Evolutionary conservation across 2,888 invertebrate genomes (phyloP).

Genomic region (Choristoneura rosaceana): DNA sequence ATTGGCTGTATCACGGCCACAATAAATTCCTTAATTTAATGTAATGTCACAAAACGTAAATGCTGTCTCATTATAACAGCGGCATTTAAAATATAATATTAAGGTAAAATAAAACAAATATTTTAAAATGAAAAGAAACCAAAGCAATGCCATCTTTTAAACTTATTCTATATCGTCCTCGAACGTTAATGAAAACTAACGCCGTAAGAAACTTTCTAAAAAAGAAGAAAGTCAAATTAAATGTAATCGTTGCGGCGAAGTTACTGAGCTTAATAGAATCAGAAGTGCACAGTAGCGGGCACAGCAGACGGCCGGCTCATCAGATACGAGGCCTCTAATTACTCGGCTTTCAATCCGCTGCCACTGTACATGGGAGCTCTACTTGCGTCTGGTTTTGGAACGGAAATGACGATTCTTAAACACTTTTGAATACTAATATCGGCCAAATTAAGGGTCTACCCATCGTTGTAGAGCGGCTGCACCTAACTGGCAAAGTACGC

Average conservation of each 20-base stretch:
- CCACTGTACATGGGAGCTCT: conserved; percentile 44
- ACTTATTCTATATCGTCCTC: not conserved
- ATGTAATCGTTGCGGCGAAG: conserved; percentile 24
- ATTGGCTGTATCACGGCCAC: no score
- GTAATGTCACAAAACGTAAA: no score
- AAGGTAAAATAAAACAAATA: not conserved
- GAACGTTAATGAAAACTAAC: not conserved
- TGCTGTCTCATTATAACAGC: no score
- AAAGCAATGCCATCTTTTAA: not conserved
- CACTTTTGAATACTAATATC: not conserved
- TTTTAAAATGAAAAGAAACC: not conserved
- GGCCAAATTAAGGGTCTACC: not conserved
- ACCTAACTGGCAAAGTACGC: no score
- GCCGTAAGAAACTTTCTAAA: conserved; percentile 25
- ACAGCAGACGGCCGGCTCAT: conserved; percentile 59
- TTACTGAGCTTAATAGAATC: conserved; percentile 20
- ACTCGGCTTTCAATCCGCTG: conserved; percentile 62
- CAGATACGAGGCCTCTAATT: conserved; percentile 60
- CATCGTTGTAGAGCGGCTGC: no score
- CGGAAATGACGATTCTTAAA: conserved; percentile 28
- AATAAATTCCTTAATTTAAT: no score
- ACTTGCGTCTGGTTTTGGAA: conserved; percentile 42
- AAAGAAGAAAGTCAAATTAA: conserved; percentile 32
- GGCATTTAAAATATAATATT: no score
- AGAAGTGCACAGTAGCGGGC: conserved; percentile 62